Base-by-base conservation (phyloP, 35 echinoderm and acorn worm species). In the Anneissia japonica region DNA sequence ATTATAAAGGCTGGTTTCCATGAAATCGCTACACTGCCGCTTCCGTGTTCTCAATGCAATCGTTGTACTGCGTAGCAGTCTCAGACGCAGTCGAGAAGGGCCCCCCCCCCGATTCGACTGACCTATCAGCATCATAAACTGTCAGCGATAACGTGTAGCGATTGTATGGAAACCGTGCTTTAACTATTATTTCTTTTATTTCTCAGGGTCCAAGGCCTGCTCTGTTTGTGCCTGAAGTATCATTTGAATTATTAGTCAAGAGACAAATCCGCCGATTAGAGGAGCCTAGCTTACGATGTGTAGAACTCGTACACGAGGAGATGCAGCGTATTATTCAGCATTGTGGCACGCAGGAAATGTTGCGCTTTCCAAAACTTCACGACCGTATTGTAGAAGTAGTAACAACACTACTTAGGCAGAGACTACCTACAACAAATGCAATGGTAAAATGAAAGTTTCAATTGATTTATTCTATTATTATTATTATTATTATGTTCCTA, bases 291-390 rank as follows among this genome's bases (percentile, higher is more conserved):
- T 38, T 94, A 64, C 86, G 96, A 38, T 99, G 96, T 46, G 89
- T 99, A 32, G 96, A 99, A 40, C 89, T 99, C 1, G 96, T 99
- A 10, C 96, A 99, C 36, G 96, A 99, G 40, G 96, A 99, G 84
- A 99, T 99, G 96, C 96, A 99, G 41, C 85, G 96, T 23, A 99
- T 99, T 34, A 93, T 99, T 35, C 92, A 94, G 29, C 96, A 99
- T 41, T 99, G 92, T 30, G 92, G 96, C 31, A 99, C 96, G 0
- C 96, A 99, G 46, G 96, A 99, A 55, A 74, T 99, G 23, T 64
- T 99, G 9, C 46, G 96, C 0, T 99, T 99, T 84, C 96, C 96
- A 21, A 89, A 91, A 79, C 74, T 99, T 31, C 96, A 99, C 36
- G 96, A 99, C 39, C 84, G 90, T 31, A 86, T 99, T 35, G 83